Evolutionary conservation across 2,797 vertebrate species (phyloP), one percentile per base, ranked within the genome.

Genomic region (Agapornis canus): DNA sequence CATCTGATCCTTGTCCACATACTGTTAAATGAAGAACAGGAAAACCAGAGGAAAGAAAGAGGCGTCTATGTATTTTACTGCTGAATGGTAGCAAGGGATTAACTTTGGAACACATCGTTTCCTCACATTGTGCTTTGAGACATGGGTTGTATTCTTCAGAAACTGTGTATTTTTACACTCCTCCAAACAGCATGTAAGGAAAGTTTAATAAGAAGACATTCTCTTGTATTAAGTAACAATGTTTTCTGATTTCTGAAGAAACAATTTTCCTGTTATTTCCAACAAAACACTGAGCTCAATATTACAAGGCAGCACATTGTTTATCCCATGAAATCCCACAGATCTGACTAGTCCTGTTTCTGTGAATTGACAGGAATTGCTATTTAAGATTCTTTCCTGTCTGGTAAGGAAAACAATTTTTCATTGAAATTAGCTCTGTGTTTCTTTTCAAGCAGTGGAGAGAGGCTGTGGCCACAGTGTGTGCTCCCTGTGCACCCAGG

Each of bases 61-160:
- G 96, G 86, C 76, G n/a, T 94, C 95, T 93, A 22, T 94, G 89
- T 92, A 70, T 89, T 97, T 95, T 91, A 89, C 87, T 95, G 93
- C 61, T 92, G 91, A 97, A 95, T 90, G 94, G 94, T 97, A 97
- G 93, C 97, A 97, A 96, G 96, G 97, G 96, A 98, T 96, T 98
- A 97, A 84, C 60, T 95, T 97, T 95, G 94, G 97, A 97, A 96
- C 76, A 51, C 91, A 96, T 95, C 2, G 2, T 97, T 98, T 98
- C 97, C 98, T 98, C 69, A 72, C 96, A 97, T 97, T 98, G 97
- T 98, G 86, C 91, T 94, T 64, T 90, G 87, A 96, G 92, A 93
- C 51, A 81, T 66, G 85, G 86, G 63, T 70, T 95, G 95, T 94
- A 82, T 91, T 92, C 72, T 88, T 95, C 75, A 91, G 69, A 83